These are phyloP conservation scores for Synergus gifuensis DNA, from an alignment of 2,888 invertebrate genomes.

Conservation along the genomic window DNA sequence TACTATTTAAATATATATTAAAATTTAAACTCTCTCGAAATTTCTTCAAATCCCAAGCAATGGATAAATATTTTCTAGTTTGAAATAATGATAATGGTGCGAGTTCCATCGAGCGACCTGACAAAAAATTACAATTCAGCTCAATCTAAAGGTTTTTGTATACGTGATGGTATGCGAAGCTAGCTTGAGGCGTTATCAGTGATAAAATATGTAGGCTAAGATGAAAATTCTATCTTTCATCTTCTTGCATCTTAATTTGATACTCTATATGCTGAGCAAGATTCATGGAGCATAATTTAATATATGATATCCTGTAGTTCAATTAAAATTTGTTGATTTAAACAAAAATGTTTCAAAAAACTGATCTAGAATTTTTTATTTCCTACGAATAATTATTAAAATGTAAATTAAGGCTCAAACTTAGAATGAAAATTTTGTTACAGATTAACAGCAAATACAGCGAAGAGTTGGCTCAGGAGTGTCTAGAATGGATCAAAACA, in stretches of 20 bases:
- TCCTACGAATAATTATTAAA: neutral
- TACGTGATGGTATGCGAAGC: neutral
- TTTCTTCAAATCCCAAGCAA: too few relatives aligned
- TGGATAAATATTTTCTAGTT: too few relatives aligned
- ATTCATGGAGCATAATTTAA: neutral
- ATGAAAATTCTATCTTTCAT: neutral
- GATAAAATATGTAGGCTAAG: constrained; percentile 6
- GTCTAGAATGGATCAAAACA: constrained; percentile 93
- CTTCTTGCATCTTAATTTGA: neutral
- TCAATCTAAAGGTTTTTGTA: neutral
- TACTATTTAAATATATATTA: too few relatives aligned
- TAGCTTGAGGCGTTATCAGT: neutral
- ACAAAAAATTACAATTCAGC: neutral
- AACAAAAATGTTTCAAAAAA: neutral
- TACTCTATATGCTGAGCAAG: neutral
- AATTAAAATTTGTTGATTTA: neutral
- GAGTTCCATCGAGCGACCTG: neutral
- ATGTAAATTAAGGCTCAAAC: neutral
- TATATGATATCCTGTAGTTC: neutral
- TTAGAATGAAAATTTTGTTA: constrained; percentile 60
- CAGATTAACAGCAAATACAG: constrained; percentile 99
- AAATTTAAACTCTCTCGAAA: too few relatives aligned
- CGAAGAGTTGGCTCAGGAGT: constrained; percentile 94
- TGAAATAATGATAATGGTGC: neutral
- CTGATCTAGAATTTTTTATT: neutral